A percentile compares a stretch with the other conserved stretches of the same genome.
Evolutionary conservation across 2,888 invertebrate genomes (phyloP).

Genomic region (Tetranychus piercei): DNA sequence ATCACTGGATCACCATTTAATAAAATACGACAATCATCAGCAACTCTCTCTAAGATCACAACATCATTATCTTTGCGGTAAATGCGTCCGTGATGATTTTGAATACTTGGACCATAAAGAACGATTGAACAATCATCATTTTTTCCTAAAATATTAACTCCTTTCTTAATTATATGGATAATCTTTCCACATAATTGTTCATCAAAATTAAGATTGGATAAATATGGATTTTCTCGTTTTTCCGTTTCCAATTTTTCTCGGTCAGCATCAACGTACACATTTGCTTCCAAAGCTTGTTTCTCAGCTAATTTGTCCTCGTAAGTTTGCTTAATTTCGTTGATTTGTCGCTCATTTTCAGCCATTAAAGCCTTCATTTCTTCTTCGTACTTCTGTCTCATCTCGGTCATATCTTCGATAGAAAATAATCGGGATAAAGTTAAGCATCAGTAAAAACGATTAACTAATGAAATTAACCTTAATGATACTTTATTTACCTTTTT

Average conservation of each 20-base stretch:
- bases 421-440: not conserved
- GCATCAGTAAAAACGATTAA: not conserved
- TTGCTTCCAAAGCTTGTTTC: slow-evolving; percentile 28
- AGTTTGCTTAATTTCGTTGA: slow-evolving; percentile 37
- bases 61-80: slow-evolving; percentile 30
- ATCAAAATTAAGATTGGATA: slow-evolving; percentile 42
- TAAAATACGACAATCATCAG: slow-evolving; percentile 33
- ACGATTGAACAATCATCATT: slow-evolving; percentile 34
- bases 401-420: slow-evolving; percentile 9
- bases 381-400: slow-evolving; percentile 20
- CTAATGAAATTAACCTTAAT: not conserved
- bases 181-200: slow-evolving; percentile 39
- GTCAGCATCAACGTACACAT: slow-evolving; percentile 22
- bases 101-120: slow-evolving; percentile 39
- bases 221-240: slow-evolving; percentile 32
- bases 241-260: slow-evolving; percentile 29
- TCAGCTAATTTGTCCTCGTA: slow-evolving; percentile 33
- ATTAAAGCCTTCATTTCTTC: slow-evolving; percentile 34
- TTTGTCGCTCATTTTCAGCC: slow-evolving; percentile 37
- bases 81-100: slow-evolving; percentile 37
- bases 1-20: slow-evolving; percentile 38
- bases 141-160: slow-evolving; percentile 34
- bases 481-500: not conserved
- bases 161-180: slow-evolving; percentile 37
- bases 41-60: slow-evolving; percentile 32